Percentiles rank a stretch among this genome's conserved stretches.
Conservation (phyloP, 2,888 invertebrate genomes). For the Phanerotoma sp. region DNA sequence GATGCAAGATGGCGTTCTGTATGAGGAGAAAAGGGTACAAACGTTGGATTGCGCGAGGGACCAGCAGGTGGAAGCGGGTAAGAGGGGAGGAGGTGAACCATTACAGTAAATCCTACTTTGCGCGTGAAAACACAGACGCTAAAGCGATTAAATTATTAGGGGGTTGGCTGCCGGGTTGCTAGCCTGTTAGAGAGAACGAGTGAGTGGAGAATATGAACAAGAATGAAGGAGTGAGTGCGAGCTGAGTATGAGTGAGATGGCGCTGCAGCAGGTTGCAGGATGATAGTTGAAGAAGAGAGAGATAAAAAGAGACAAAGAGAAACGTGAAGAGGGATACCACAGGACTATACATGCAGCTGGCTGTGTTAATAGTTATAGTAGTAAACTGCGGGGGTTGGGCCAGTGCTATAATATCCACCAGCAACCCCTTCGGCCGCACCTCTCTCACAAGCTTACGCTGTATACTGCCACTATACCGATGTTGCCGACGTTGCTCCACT, state of each 20-base stretch:
- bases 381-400: constrained; percentile 37
- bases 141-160: constrained; percentile 44
- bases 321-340: constrained; percentile 19
- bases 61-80: constrained; percentile 12
- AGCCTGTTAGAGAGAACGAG: constrained; percentile 28
- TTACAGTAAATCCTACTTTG: constrained; percentile 44
- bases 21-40: constrained; percentile 17
- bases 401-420: constrained; percentile 36
- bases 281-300: constrained; percentile 15
- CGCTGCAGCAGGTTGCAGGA: constrained; percentile 20
- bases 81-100: constrained; percentile 35
- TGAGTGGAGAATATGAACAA: constrained; percentile 15
- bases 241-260: constrained; percentile 23
- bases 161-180: constrained; percentile 35
- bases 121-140: constrained; percentile 44
- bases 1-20: neutral
- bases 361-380: constrained; percentile 41
- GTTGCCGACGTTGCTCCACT: constrained; percentile 26
- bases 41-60: constrained; percentile 20
- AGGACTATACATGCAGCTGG: constrained; percentile 31
- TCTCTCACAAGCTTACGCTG: too few relatives aligned
- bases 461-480: too few relatives aligned
- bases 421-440: constrained; percentile 23
- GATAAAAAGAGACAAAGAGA: constrained; percentile 13
- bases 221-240: constrained; percentile 4